Percentiles rank a stretch among this genome's conserved stretches.
Conservation (phyloP, 2,888 invertebrate species). For the Anorthoa munda region DNA sequence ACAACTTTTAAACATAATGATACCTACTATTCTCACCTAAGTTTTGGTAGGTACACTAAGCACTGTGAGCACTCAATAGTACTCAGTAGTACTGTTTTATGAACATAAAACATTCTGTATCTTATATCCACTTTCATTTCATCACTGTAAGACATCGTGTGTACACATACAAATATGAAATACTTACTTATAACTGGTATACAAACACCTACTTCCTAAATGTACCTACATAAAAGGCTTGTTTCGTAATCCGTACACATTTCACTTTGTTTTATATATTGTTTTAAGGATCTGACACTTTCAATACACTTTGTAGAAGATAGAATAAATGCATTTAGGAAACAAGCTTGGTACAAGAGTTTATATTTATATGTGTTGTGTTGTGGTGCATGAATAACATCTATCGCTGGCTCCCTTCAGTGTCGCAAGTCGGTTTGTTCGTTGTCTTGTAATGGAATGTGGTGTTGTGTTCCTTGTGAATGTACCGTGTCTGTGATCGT, state of each 20-base stretch:
- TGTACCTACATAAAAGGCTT: slow-evolving; percentile 64
- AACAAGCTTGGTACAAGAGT: slow-evolving; percentile 68
- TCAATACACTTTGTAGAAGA: no score
- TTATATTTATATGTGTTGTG: slow-evolving; percentile 69
- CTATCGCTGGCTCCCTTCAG: slow-evolving; percentile 81
- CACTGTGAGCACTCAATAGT: slow-evolving; percentile 61
- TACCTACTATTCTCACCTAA: slow-evolving; percentile 41
- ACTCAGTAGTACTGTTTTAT: slow-evolving; percentile 40
- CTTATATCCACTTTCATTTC: slow-evolving; percentile 60
- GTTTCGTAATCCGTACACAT: slow-evolving; percentile 65
- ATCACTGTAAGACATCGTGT: slow-evolving; percentile 54
- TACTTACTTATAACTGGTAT: slow-evolving; percentile 43
- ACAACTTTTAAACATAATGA: slow-evolving; percentile 32
- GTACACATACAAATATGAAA: slow-evolving; percentile 53
- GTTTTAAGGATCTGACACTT: slow-evolving; percentile 46
- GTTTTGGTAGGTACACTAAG: slow-evolving; percentile 70
- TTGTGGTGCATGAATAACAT: slow-evolving; percentile 91
- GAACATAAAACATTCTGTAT: slow-evolving; percentile 54
- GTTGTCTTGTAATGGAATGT: slow-evolving; percentile 80
- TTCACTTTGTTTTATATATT: slow-evolving; percentile 39
- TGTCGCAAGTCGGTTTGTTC: slow-evolving; percentile 72
- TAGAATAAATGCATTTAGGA: slow-evolving; percentile 63
- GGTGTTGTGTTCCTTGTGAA: slow-evolving; percentile 84
- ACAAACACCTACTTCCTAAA: slow-evolving; percentile 42
- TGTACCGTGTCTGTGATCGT: slow-evolving; percentile 71